Base-by-base conservation (phyloP, 2,113 vertebrate genomes). In the Arvicanthis niloticus region DNA sequence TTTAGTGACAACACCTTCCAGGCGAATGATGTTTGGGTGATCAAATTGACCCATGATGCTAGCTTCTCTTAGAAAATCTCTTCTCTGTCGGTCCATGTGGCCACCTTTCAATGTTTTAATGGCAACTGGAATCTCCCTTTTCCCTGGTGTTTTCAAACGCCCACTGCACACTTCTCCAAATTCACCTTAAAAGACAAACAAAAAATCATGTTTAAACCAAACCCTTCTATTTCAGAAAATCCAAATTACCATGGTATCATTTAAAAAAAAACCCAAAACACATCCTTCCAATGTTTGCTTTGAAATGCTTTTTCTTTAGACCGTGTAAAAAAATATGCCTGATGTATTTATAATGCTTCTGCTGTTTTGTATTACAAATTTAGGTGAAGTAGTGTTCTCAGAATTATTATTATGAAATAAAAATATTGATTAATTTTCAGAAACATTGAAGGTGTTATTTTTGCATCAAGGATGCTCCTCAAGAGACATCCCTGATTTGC, bases 41-140 rank as follows among this genome's bases (percentile, higher is more conserved):
- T 99, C 99, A 97, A 99, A 99, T 90, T 99, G 99, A 91, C 99
- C 99, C 99, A 99, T 99, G 98, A 99, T 99, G 90, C 99, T 99
- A 0, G 99, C 99, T 98, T 99, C 99, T 77, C 99, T 98, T 92
- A 99, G 98, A 98, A 99, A 99, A 98, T 99, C 99, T 97, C 99
- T 99, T 97, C 99, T 99, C 98, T 99, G 99, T 5, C 99, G 99
- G 97, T 99, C 99, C 96, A 99, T 96, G 2, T 99, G 99, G 56
- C 99, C 99, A 5, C 99, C 99, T 98, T 99, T 99, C 31, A 99
- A 98, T 13, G 99, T 99, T 98, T 99, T 99, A 96, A 99, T 99
- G 16, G 99, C 99, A 95, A 99, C 99, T 10, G 99, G 99, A n/a
- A 99, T 99, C 98, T 99, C 99, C 96, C 99, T 99, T 98, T 99